Conservation (phyloP, 1,140 invertebrate genomes). For the Hylyphantes graminicola region DNA sequence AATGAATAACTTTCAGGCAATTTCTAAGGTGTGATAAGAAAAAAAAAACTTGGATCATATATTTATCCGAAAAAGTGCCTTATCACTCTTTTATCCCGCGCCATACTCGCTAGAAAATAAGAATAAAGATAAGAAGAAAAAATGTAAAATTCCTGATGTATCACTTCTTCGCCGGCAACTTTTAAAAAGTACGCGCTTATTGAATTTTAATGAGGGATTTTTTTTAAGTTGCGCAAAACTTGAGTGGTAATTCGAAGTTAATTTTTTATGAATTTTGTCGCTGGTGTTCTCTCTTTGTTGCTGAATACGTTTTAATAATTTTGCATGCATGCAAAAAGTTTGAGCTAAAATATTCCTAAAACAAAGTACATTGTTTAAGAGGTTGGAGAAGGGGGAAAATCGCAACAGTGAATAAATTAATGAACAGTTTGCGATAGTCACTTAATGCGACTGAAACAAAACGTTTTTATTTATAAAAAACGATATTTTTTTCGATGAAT, state of each 20-base stretch:
- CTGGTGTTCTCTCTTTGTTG: slow-evolving; percentile 34
- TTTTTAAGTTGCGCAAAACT: slow-evolving; percentile 45
- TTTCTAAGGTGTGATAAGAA: background rate
- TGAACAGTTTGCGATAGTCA: slow-evolving; percentile 50
- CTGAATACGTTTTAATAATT: slow-evolving; percentile 60
- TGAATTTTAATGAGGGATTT: slow-evolving; percentile 57
- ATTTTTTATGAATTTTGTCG: slow-evolving; percentile 60
- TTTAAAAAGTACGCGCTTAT: slow-evolving; percentile 51
- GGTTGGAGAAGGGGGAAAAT: slow-evolving; percentile 43
- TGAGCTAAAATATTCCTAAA: slow-evolving; percentile 52
- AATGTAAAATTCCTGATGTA: slow-evolving; percentile 35
- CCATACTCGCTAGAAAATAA: slow-evolving; percentile 42
- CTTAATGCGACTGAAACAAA: slow-evolving; percentile 44
- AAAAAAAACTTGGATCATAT: slow-evolving; percentile 2
- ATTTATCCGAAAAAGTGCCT: slow-evolving; percentile 37
- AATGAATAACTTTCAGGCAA: background rate
- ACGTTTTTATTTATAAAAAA: slow-evolving; percentile 32
- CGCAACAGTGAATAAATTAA: slow-evolving; percentile 57
- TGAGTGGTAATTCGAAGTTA: slow-evolving; percentile 57
- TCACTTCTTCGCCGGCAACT: slow-evolving; percentile 25
- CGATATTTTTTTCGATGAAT: slow-evolving; percentile 22
- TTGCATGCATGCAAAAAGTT: slow-evolving; percentile 51
- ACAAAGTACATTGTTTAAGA: slow-evolving; percentile 56
- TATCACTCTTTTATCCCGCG: slow-evolving; percentile 46
- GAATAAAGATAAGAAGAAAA: slow-evolving; percentile 12